A percentile compares a stretch with the other conserved stretches of the same genome.
These are phyloP conservation scores for Bilobella aurantiaca DNA, from an alignment of 1,140 invertebrate species.

Conservation along the genomic window DNA sequence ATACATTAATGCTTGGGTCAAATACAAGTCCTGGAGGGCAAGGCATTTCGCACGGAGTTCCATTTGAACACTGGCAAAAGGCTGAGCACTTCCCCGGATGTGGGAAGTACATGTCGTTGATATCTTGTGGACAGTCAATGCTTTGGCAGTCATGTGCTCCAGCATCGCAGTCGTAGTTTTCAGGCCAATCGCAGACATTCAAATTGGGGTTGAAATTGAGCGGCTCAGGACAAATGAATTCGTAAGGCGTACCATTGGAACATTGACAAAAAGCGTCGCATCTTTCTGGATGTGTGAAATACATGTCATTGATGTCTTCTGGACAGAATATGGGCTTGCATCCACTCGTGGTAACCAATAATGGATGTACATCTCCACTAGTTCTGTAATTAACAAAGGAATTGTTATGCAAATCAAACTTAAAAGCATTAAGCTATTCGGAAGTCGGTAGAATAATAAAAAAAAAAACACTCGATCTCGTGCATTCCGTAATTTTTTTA, in stretches of 20 bases:
- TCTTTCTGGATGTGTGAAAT: neutral
- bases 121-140: neutral
- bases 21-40: neutral
- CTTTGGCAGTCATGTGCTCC: too few species aligned
- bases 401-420: too few species aligned
- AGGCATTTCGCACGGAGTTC: neutral
- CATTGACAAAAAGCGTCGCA: neutral
- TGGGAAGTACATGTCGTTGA: neutral
- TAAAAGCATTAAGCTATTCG: too few species aligned
- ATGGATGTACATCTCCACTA: too few species aligned
- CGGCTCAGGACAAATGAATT: neutral
- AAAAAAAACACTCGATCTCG: too few species aligned
- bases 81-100: neutral
- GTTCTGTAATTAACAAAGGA: too few species aligned
- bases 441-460: too few species aligned
- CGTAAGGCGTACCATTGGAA: neutral
- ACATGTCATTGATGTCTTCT: neutral
- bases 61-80: neutral
- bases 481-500: too few species aligned
- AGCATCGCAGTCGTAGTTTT: too few species aligned
- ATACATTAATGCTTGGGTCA: neutral
- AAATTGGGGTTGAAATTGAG: neutral
- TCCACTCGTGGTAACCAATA: too few species aligned
- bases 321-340: too few species aligned
- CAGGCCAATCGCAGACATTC: neutral